Base-by-base conservation (phyloP, 2,113 vertebrate species). In the Thinocorus orbignyianus region DNA sequence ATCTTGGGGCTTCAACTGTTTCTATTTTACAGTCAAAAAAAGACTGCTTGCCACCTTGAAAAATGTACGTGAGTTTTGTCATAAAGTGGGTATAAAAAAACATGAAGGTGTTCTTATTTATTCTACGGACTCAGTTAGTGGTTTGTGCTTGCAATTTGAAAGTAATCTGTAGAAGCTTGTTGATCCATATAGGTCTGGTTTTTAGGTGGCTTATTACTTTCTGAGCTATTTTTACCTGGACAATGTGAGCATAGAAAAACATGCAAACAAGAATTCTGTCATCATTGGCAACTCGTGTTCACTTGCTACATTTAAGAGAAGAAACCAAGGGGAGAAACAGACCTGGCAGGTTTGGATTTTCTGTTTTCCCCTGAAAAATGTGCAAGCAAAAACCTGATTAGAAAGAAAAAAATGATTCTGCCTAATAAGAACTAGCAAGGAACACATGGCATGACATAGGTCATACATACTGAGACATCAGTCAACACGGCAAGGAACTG, bases 401-500 rank as follows among this genome's bases (percentile, higher is more conserved):
- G 35, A 52, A 72, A 85, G 35, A 74, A 95, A 92, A 65, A 72
- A 79, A 94, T 65, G 3, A 33, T 79, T 92, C 86, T 91, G 86
- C 54, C 81, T 96, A 95, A 91, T 76, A 79, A 66, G 25, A 93
- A 22, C 46, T 89, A 94, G 83, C 77, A 92, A 91, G 49, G 88
- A 96, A 79, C 95, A 96, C 91, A 96, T 87, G 88, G 88, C 66
- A 61, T 79, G 77, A 92, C 92, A 96, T 92, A 88, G 92, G 94
- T 91, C 74, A 85, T 95, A 86, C 94, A 96, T 87, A 95, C 37
- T 85, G 83, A 97, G 93, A 79, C 57, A 96, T 90, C 95, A 94
- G 88, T 95, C 88, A 92, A 89, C 78, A 79, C 72, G 91, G 92
- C 88, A 93, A 96, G 90, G 92, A 88, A 90, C 76, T 95, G 90